Evolutionary conservation across 2,113 vertebrate genomes (phyloP), one percentile per base, ranked within the genome.

Genomic region (Muntiacus reevesi): DNA sequence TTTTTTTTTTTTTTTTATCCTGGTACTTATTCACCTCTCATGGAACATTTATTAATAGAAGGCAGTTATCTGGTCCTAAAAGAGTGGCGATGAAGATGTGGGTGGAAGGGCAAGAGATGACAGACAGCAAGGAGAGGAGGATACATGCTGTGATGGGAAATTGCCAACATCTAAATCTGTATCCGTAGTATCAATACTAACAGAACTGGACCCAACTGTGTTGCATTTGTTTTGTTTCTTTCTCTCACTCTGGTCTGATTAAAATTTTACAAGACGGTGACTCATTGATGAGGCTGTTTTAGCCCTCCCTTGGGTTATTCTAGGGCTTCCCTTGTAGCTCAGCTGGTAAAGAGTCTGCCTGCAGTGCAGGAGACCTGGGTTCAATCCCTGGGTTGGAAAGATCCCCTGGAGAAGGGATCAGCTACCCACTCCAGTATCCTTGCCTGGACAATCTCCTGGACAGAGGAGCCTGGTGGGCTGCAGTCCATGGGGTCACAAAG

Each of bases 71-170:
- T 87, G 74, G 52, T 55, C n/a, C 12, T 74, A 43, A 43, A 52
- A 33, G 1, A 11, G 8, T 55, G 30, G 30, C 10, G 23, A 50
- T 67, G 54, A 78, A 23, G 57, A 36, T 10, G 33, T 59, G 17
- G 33, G 4, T 10, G 7, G 50, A 52, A 19, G 7, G 27, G 15
- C 1, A 21, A 47, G 76, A 30, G 6, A 43, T 3, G 79, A 15
- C 9, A 9, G 17, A 13, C 12, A 12, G 17, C 14, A 7, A 45
- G 19, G 28, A 59, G 30, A 5, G 2, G 36, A 17, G 15, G 45
- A 28, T 25, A 2, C 12, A 10, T 23, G 19, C 2, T 5, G 28
- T 17, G 12, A 45, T 4, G 1, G 25, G 17, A 12, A 14, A 6
- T 36, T 45, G 36, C 55, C 9, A 5, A 19, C 23, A 21, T 12